Conservation (phyloP, 2,113 vertebrate genomes). For the Gobiocypris rarus region DNA sequence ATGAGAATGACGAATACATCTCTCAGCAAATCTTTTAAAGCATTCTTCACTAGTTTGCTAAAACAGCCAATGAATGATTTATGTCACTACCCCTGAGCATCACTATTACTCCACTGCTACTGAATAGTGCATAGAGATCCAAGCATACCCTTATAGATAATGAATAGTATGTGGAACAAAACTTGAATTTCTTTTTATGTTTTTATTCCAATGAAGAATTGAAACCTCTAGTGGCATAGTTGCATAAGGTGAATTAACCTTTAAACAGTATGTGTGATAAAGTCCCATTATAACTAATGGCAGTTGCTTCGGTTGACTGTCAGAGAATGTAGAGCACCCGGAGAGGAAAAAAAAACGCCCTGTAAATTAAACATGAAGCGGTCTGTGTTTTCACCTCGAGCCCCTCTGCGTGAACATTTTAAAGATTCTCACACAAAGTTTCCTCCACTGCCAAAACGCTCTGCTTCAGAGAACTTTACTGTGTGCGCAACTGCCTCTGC, state of each 20-base stretch:
- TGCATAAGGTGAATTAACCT: slow-evolving; percentile 23
- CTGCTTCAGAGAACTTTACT: slow-evolving; percentile 41
- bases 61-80: neutral
- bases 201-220: neutral
- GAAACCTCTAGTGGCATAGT: neutral
- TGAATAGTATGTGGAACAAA: slow-evolving; percentile 7
- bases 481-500: slow-evolving; percentile 10
- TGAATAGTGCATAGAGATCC: neutral
- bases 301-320: slow-evolving; percentile 37
- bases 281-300: slow-evolving; percentile 34
- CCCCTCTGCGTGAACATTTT: slow-evolving; percentile 39
- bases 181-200: neutral
- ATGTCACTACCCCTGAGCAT: neutral
- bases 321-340: slow-evolving; percentile 40
- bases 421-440: slow-evolving; percentile 34
- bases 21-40: neutral
- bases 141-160: slow-evolving; percentile 2
- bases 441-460: slow-evolving; percentile 25
- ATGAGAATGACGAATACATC: neutral
- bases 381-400: slow-evolving; percentile 62
- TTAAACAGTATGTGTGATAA: slow-evolving; percentile 10
- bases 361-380: slow-evolving; percentile 69
- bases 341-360: slow-evolving; percentile 32
- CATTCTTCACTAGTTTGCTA: slow-evolving; percentile 11
- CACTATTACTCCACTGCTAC: slow-evolving; percentile 1